These are phyloP conservation scores for Equus quagga DNA, from an alignment of 2,113 vertebrate species.

Conservation along the genomic window DNA sequence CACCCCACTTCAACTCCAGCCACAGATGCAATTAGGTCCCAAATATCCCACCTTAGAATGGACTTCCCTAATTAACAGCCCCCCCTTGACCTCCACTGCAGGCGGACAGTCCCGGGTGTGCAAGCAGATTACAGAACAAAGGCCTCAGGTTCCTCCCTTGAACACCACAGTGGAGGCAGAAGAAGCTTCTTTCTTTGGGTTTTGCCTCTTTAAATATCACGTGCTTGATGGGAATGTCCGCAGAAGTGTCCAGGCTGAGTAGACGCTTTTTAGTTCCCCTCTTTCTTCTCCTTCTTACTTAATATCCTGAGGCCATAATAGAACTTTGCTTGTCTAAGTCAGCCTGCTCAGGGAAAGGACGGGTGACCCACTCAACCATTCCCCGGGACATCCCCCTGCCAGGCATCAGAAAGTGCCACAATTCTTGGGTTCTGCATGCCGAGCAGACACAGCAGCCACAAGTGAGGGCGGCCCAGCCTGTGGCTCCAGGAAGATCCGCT, in stretches of 20 bases:
- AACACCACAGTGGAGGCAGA: neutral
- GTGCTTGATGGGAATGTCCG: slow-evolving; percentile 73
- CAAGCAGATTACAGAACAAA: neutral
- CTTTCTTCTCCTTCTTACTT: slow-evolving; percentile 80
- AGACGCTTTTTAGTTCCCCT: slow-evolving; percentile 82
- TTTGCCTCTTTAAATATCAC: slow-evolving; percentile 45
- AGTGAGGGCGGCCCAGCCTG: neutral
- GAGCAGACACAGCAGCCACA: neutral
- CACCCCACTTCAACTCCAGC: neutral
- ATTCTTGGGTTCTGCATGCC: neutral
- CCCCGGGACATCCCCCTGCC: neutral
- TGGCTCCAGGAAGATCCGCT: neutral
- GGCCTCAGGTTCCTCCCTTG: too few species aligned
- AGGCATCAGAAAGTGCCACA: slow-evolving; percentile 20
- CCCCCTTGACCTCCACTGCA: neutral
- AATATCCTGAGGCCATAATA: slow-evolving; percentile 81
- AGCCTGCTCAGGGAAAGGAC: neutral
- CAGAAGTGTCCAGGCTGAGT: slow-evolving; percentile 72
- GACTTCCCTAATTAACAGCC: neutral
- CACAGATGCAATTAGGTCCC: neutral
- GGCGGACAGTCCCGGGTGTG: neutral
- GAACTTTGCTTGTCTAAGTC: slow-evolving; percentile 65
- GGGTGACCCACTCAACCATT: slow-evolving; percentile 18
- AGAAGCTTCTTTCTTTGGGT: neutral
- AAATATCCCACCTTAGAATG: neutral